phyloP scores from a whole-genome alignment of 2,113 vertebrate species.

The Pandion haliaetus region DNA sequence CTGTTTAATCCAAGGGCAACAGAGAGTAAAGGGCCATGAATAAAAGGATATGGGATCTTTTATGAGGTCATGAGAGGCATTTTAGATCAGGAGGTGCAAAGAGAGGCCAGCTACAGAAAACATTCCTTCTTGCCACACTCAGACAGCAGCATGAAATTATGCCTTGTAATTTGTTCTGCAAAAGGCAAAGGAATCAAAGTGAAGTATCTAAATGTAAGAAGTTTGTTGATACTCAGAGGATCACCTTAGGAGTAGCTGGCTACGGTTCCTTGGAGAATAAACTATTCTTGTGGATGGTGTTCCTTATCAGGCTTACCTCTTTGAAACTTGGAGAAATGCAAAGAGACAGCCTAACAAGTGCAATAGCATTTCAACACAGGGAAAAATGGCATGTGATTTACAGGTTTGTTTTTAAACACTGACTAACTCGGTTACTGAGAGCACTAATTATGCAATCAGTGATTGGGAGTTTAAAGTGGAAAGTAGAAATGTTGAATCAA shows the following conservation, averaged over 20 bases:
- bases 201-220: background rate
- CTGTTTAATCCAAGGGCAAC: conserved; percentile 56
- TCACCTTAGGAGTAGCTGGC: background rate
- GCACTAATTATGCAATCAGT: background rate
- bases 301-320: background rate
- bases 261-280: background rate
- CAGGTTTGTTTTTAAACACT: conserved; percentile 32
- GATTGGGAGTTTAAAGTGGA: background rate
- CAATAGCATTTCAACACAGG: background rate
- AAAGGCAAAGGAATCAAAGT: background rate
- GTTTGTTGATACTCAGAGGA: background rate
- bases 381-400: background rate
- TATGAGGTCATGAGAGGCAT: conserved; percentile 25
- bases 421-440: conserved; percentile 20
- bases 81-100: conserved; percentile 43
- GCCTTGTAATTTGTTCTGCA: background rate
- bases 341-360: background rate
- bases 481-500: background rate
- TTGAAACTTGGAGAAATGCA: background rate
- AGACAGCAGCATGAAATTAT: background rate
- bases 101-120: conserved; percentile 20
- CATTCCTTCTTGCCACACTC: background rate
- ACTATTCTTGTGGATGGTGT: background rate
- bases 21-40: background rate
- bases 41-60: conserved; percentile 31